phyloP scores from a whole-genome alignment of 2,888 invertebrate species.

The Diploptera punctata region DNA sequence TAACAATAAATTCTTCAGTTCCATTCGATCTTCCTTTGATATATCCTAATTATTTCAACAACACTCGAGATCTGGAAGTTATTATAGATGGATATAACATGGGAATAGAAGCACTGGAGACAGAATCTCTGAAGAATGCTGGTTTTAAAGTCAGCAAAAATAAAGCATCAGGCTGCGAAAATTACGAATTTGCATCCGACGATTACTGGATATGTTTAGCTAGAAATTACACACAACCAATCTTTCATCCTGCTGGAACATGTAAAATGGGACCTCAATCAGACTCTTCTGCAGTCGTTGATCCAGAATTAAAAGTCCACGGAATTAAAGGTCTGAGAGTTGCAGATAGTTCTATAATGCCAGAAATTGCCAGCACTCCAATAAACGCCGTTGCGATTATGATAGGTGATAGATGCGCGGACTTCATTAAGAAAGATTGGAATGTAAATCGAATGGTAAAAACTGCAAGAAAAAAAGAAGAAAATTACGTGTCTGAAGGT shows the following conservation, averaged over 20 bases:
- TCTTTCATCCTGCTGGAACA: slow-evolving; percentile 83
- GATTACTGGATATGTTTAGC: slow-evolving; percentile 47
- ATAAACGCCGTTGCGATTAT: slow-evolving; percentile 73
- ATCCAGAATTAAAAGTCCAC: slow-evolving; percentile 68
- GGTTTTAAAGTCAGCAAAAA: not conserved
- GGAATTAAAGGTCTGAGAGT: slow-evolving; percentile 70
- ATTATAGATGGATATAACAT: not conserved
- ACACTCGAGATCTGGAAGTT: not conserved
- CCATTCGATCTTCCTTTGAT: not conserved
- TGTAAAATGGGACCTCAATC: slow-evolving; percentile 68
- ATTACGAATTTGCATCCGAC: slow-evolving; percentile 39
- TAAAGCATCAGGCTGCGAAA: not conserved
- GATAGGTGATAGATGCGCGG: slow-evolving; percentile 70
- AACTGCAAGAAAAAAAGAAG: no score
- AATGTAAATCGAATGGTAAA: no score
- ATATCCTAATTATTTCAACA: no score
- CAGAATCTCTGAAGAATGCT: not conserved
- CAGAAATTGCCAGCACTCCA: slow-evolving; percentile 66
- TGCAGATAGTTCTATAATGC: slow-evolving; percentile 74
- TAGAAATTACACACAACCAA: slow-evolving; percentile 53
- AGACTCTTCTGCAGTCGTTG: slow-evolving; percentile 65
- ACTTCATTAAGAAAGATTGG: slow-evolving; percentile 64
- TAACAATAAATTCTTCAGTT: not conserved
- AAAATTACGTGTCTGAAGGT: no score
- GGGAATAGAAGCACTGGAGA: no score